Conservation (phyloP, 2,113 vertebrate species). For the Cynocephalus volans region DNA sequence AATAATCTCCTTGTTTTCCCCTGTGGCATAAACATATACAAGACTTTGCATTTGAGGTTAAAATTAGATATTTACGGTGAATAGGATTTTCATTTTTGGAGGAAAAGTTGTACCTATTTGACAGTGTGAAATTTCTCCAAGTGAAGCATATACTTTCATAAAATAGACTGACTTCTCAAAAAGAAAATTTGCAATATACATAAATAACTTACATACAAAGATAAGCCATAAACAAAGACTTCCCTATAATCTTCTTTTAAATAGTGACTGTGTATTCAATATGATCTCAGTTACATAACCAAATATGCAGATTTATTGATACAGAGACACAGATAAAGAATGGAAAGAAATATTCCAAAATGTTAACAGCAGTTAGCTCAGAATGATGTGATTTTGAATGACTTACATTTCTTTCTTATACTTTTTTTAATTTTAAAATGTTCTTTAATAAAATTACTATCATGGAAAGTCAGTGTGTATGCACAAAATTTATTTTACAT, state of each 20-base stretch:
- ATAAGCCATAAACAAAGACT: conserved; percentile 51
- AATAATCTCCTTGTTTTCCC: conserved; percentile 39
- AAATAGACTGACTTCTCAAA: conserved; percentile 34
- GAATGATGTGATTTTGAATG: conserved; percentile 42
- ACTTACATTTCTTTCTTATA: conserved; percentile 47
- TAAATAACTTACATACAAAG: conserved; percentile 50
- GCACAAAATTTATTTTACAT: background rate
- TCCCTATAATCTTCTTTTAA: conserved; percentile 60
- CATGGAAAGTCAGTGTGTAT: background rate
- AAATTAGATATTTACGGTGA: conserved; percentile 69
- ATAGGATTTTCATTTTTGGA: conserved; percentile 44
- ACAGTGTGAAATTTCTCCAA: conserved; percentile 55
- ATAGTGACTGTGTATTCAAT: conserved; percentile 57
- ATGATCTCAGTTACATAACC: conserved; percentile 52
- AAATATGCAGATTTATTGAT: conserved; percentile 39
- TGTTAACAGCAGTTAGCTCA: conserved; percentile 51
- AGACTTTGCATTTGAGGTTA: conserved; percentile 59
- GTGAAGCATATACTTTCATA: conserved; percentile 52
- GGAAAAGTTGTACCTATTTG: conserved; percentile 60
- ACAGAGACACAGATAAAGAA: conserved; percentile 64
- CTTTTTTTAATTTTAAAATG: conserved; percentile 38
- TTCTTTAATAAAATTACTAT: conserved; percentile 63
- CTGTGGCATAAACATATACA: conserved; percentile 32
- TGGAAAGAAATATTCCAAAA: conserved; percentile 59
- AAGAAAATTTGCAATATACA: conserved; percentile 43